Conservation (phyloP, 2,113 vertebrate genomes). For the Psittacula cyanocephala region DNA sequence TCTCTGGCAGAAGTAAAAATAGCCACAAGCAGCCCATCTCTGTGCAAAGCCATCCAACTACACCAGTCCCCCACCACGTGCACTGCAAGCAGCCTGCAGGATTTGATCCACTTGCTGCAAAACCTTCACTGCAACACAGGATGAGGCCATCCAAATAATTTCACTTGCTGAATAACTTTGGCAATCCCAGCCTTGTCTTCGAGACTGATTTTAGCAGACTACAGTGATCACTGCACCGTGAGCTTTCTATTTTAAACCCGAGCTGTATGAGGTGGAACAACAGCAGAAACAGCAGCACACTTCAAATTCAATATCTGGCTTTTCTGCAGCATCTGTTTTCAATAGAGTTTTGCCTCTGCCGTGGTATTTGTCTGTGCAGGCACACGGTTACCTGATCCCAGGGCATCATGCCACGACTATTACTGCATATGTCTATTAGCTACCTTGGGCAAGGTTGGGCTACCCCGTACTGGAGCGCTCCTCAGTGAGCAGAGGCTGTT, state of each 20-base stretch:
- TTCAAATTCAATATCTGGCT: slow-evolving; percentile 3
- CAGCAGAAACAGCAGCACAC: background rate
- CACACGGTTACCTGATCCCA: slow-evolving; percentile 22
- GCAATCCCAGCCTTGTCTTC: background rate
- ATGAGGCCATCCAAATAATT: slow-evolving; percentile 7
- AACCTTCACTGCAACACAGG: background rate
- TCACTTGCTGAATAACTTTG: slow-evolving; percentile 19
- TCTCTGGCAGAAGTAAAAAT: background rate
- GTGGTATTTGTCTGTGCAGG: slow-evolving; percentile 21
- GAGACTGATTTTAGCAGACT: background rate
- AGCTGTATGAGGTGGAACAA: background rate
- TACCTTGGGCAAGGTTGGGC: slow-evolving; percentile 61
- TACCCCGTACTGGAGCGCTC: slow-evolving; percentile 48
- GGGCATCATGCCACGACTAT: background rate
- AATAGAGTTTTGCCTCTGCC: background rate
- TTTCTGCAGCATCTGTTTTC: slow-evolving; percentile 8
- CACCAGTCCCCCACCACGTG: background rate
- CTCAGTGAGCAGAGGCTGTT: slow-evolving; percentile 59
- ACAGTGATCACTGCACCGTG: no score
- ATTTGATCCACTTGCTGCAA: background rate
- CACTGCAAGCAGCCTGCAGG: background rate
- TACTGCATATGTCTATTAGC: slow-evolving; percentile 51
- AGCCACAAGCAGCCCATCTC: background rate
- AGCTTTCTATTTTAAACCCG: rapidly evolving
- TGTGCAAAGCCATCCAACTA: background rate